Conservation (phyloP, 2,888 invertebrate genomes). For the Pandemis heparana region DNA sequence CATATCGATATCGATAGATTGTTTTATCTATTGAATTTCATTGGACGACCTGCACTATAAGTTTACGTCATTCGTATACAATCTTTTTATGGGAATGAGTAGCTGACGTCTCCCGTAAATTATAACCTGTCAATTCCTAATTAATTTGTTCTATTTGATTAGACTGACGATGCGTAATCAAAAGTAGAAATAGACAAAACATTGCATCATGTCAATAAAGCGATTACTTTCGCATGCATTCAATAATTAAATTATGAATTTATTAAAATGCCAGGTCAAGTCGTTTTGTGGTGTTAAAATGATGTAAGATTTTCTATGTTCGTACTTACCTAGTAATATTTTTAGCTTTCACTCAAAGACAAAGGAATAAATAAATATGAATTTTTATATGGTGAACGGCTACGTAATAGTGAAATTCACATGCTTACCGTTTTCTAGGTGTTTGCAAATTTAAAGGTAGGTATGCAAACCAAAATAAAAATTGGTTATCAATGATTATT, state of each 20-base stretch:
- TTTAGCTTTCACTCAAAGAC: constrained; percentile 24
- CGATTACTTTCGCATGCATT: neutral
- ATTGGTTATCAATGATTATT: no score
- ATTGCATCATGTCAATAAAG: no score
- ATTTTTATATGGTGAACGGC: constrained; percentile 28
- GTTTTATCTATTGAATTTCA: neutral
- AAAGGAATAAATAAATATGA: constrained; percentile 39
- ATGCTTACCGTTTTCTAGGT: neutral
- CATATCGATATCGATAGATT: constrained; percentile 49
- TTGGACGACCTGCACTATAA: neutral
- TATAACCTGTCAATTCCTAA: no score
- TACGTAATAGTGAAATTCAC: constrained; percentile 8
- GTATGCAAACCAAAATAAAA: neutral
- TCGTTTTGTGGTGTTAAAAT: constrained; percentile 4
- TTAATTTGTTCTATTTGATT: no score
- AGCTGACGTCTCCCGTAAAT: no score
- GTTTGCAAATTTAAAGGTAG: constrained; percentile 1
- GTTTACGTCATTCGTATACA: no score
- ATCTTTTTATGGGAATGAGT: no score
- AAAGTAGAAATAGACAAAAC: no score
- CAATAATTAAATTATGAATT: neutral
- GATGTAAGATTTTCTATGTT: constrained; percentile 9
- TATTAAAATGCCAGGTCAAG: neutral
- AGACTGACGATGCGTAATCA: no score
- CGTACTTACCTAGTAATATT: constrained; percentile 7